Percentiles rank a stretch among this genome's conserved stretches.
These are phyloP conservation scores for Ia io DNA, from an alignment of 2,113 vertebrate genomes.

Conservation along the genomic window DNA sequence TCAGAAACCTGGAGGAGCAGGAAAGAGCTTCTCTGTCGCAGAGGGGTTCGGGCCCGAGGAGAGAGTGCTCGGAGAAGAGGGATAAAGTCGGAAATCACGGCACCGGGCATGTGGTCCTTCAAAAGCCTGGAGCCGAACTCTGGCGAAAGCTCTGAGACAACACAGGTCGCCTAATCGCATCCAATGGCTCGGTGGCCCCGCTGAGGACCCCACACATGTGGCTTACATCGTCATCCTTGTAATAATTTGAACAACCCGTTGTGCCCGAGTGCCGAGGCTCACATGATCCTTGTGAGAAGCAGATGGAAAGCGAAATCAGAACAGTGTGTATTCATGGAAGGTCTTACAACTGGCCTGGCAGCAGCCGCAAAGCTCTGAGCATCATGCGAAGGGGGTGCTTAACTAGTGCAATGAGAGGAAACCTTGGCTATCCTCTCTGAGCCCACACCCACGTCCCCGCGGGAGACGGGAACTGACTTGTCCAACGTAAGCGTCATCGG, in stretches of 20 bases:
- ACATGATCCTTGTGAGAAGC: neutral
- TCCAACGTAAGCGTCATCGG: neutral
- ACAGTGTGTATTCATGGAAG: neutral
- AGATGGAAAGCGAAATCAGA: neutral
- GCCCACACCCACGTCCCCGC: neutral
- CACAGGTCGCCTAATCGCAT: neutral
- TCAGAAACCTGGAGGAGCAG: neutral
- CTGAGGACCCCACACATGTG: neutral
- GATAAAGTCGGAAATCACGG: neutral
- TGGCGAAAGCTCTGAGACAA: neutral
- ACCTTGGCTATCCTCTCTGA: neutral
- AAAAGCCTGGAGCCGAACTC: neutral
- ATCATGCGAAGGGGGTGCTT: neutral
- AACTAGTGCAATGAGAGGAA: neutral
- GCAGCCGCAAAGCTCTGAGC: neutral
- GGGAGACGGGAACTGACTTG: neutral
- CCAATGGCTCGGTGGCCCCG: neutral
- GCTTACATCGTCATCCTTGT: neutral
- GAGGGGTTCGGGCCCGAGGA: neutral
- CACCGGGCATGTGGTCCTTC: too few species aligned
- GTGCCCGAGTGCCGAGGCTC: neutral
- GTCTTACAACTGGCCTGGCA: neutral
- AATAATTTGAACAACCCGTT: neutral
- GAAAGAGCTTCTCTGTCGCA: neutral
- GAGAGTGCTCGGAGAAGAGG: neutral